These are phyloP conservation scores for Hemistola chrysoprasaria DNA, from an alignment of 2,888 invertebrate genomes.

Conservation along the genomic window DNA sequence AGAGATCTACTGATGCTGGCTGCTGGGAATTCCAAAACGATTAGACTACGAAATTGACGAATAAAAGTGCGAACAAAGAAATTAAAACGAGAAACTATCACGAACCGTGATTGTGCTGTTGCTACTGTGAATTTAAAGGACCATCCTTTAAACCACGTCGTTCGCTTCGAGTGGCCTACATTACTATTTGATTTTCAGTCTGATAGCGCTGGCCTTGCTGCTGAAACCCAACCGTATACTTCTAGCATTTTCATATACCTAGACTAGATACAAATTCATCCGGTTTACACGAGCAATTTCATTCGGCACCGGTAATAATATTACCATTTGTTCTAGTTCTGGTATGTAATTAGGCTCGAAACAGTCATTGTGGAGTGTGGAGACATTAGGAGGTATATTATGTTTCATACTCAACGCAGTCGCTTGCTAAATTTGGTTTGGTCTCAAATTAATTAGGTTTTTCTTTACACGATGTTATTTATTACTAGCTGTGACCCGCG, in stretches of 20 bases:
- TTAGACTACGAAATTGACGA: conserved; percentile 58
- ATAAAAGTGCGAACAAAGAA: conserved; percentile 59
- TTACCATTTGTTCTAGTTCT: conserved; percentile 25
- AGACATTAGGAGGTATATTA: conserved; percentile 39
- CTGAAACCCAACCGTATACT: conserved; percentile 43
- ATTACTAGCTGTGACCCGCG: too few relatives aligned
- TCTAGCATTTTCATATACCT: conserved; percentile 66
- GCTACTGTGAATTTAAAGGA: conserved; percentile 68
- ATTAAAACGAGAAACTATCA: conserved; percentile 74
- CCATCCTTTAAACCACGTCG: conserved; percentile 59
- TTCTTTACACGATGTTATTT: conserved; percentile 44
- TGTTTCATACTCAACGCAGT: conserved; percentile 46
- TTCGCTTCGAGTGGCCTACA: conserved; percentile 65
- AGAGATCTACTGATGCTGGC: conserved; percentile 47
- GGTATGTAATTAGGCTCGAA: conserved; percentile 15
- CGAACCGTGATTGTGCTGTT: conserved; percentile 60
- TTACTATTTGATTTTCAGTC: conserved; percentile 71
- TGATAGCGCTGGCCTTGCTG: conserved; percentile 73
- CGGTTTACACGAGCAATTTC: conserved; percentile 57
- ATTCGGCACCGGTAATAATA: conserved; percentile 52
- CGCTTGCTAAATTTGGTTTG: conserved; percentile 25
- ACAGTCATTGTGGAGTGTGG: conserved; percentile 48
- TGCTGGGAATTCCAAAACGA: conserved; percentile 49
- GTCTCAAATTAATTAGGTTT: conserved; percentile 35
- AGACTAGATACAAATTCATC: conserved; percentile 63